A percentile compares a stretch with the other conserved stretches of the same genome.
phyloP scores from a whole-genome alignment of 2,797 vertebrate genomes.

The Mionectes olivaceus region DNA sequence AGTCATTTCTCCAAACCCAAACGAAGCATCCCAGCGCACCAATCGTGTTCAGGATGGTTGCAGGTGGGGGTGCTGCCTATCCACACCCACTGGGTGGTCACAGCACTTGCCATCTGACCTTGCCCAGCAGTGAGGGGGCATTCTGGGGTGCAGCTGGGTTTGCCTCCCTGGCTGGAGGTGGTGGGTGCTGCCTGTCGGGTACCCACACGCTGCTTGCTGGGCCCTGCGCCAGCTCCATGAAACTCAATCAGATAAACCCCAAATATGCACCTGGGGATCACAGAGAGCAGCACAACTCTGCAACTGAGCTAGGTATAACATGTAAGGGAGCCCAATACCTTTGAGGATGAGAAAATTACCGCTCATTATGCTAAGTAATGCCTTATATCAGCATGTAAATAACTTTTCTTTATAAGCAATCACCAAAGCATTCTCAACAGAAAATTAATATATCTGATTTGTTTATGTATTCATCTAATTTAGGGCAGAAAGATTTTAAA shows the following conservation, averaged over 20 bases:
- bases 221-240: background rate
- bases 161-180: background rate
- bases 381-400: conserved; percentile 67
- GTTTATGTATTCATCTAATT: conserved; percentile 69
- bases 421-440: conserved; percentile 53
- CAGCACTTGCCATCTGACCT: background rate
- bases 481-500: conserved; percentile 37
- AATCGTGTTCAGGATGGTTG: background rate
- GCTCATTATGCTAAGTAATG: conserved; percentile 67
- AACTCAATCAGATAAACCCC: background rate
- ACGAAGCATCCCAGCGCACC: background rate
- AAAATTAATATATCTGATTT: conserved; percentile 72
- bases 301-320: background rate
- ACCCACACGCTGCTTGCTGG: background rate
- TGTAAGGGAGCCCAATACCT: background rate
- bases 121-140: background rate
- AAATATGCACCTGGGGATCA: background rate
- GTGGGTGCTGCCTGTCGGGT: background rate
- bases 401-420: conserved; percentile 64
- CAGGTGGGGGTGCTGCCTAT: background rate
- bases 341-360: conserved; percentile 44
- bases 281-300: conserved; percentile 10
- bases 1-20: background rate
- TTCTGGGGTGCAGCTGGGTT: background rate
- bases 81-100: background rate